Base-by-base conservation (phyloP, 2,113 vertebrate species). In the Ellobius talpinus region DNA sequence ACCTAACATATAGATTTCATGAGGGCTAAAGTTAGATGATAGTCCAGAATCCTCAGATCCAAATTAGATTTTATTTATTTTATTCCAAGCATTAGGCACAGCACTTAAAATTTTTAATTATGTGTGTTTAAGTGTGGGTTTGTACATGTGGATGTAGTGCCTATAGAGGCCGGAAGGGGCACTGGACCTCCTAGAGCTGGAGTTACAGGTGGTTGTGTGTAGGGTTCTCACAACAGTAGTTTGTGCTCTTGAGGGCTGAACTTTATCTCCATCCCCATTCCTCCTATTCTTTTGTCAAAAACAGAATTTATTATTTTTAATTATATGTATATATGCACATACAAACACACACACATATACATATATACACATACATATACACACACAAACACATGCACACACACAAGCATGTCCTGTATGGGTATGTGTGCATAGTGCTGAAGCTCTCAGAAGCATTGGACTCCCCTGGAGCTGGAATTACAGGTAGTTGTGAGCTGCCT, bases 41-140 rank as follows among this genome's bases (percentile, higher is more conserved):
- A 79, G 14, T 14, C 81, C 70, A 87, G 55, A 76, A 39, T 31
- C 58, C 5, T 95, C 94, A 65, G 76, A 39, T 95, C 88, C 74
- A 88, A 94, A 31, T 33, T 33, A 21, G 19, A 55, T 89, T 31
- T 89, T 95, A n/a, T 89, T 86, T 86, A 1, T 87, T 36, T 82
- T 50, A 50, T 85, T 91, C 11, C 21, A 91, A 2, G 68, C 45
- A 76, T 70, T 95, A 94, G 81, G 13, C 13, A 88, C 26, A 78
- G 2, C 42, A 47, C 29, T 86, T 66, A 61, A 84, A 29, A 4
- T 0, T 39, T 85, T 86, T 33, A 85, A 65, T 45, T 85, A 82
- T 39, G 23, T 82, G 24, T 63, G n/a, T 29, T 39, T 29, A 29
- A 45, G 29, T 66, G 42, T 65, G 61, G 63, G 42, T 66, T 66